Evolutionary conservation across 1,140 invertebrate species (phyloP), one percentile per base, ranked within the genome.

Genomic region (Helicoverpa armigera): DNA sequence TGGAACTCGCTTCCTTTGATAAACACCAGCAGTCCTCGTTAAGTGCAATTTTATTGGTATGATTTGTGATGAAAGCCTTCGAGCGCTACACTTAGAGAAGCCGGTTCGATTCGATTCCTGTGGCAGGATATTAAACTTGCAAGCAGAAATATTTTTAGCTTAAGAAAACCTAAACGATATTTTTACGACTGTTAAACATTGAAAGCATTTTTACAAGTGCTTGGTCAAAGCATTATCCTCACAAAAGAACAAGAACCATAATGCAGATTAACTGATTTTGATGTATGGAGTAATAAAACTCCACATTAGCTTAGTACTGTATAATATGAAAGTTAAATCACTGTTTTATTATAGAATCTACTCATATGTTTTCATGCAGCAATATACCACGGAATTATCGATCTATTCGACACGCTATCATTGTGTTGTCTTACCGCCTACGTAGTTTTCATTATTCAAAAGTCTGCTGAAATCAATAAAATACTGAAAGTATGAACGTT

Each of bases 401-500:
- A 76, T 65, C 82, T 63, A 80, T 69, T 82, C 74, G 58, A 56
- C n/a, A 67, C 53, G 48, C 16, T 43, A 70, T 51, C n/a, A 18
- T 75, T 63, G 9, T 75, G 63, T 74, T 31, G 43, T 72, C 72
- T 75, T 48, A 65, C 75, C 43, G 31, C 76, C 70, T 54, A 77
- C 82, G 14, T 56, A 75, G 18, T 51, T 77, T 77, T 77, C 70
- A 80, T 83, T 76, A 83, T 80, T 83, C 72, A 83, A 72, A 69
- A 70, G 54, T 77, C 31, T 51, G 70, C 58, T 65, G 50, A 79
- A 82, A 82, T 82, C 81, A 79, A 82, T 81, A 79, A 63, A 51
- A 18, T 31, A 65, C 60, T 48, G 74, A 58, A 63, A 54, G 56
- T 76, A 48, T 48, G 54, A 9, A 58, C 3, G 31, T 7, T 58